Conservation (phyloP, 2,113 vertebrate genomes). For the Calyptommatus sinebrachiatus region DNA sequence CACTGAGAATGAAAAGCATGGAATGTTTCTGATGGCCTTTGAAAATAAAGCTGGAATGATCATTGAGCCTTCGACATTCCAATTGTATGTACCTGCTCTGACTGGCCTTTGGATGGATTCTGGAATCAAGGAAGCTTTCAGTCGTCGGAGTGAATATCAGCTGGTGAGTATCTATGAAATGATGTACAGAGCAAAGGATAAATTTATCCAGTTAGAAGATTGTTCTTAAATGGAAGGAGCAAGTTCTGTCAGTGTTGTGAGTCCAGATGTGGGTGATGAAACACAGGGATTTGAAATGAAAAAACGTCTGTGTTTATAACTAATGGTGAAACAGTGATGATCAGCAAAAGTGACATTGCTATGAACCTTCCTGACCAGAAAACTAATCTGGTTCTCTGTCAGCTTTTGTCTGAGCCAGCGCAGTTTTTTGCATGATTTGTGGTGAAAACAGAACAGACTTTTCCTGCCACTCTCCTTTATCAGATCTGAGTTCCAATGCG, state of each 20-base stretch:
- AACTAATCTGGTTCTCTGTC: not conserved
- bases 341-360: not conserved
- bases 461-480: not conserved
- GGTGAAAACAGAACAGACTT: not conserved
- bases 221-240: not conserved
- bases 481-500: not conserved
- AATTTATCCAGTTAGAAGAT: not conserved
- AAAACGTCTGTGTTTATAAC: conserved; percentile 48
- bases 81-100: conserved; percentile 90
- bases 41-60: conserved; percentile 86
- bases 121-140: conserved; percentile 87
- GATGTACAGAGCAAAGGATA: not conserved
- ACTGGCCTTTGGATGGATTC: conserved; percentile 85
- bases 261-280: conserved; percentile 38
- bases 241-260: conserved; percentile 11
- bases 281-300: conserved; percentile 35
- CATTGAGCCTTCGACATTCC: conserved; percentile 90
- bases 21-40: conserved; percentile 96
- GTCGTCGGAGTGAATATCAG: conserved; percentile 90
- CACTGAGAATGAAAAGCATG: conserved; percentile 93
- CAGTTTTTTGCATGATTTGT: not conserved
- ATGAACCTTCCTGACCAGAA: not conserved
- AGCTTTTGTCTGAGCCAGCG: not conserved
- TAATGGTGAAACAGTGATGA: conserved; percentile 25
- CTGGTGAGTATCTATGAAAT: conserved; percentile 79